Base-by-base conservation (phyloP, 1,140 invertebrate genomes). In the Pseudomyrmex cubaensis region DNA sequence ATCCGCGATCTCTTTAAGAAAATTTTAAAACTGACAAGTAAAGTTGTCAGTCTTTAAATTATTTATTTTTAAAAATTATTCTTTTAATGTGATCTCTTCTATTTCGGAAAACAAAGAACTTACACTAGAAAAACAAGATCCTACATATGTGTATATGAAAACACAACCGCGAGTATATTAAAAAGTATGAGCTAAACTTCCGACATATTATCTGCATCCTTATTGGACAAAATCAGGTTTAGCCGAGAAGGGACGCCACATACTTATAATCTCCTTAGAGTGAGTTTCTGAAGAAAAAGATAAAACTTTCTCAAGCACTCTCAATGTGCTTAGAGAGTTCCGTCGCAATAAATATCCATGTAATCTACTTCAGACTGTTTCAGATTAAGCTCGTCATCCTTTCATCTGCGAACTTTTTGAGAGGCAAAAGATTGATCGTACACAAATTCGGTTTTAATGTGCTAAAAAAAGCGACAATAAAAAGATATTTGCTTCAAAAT, bases 191-290 rank as follows among this genome's bases (percentile, higher is more conserved):
- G 8, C 17, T 57, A 48, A 66, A 76, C 22, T 76, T 2, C 35
- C 20, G 22, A 63, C 44, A 63, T 63, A 75, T 48, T 76, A 46
- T 66, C 61, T 64, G 25, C 20, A 70, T 70, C 12, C 66, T 80
- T 70, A 80, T 80, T 50, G 64, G 20, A 70, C 15, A 70, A 50
- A 80, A 70, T 70, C 52, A 48, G 54, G 8, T 17, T 80, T 70
- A 59, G 54, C n/a, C 54, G 44, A 50, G 15, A 20, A 44, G 17
- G 15, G 35, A 35, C 35, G 35, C 35, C 15, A 57, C 44, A 70
- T 59, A 70, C 66, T 70, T 80, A 61, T 70, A 80, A 80, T 80
- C 15, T 13, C 56, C 66, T 70, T 25, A 17, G 44, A 69, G 5
- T 7, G 44, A 78, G 64, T 80, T 80, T 48, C 20, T 17, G 35